A percentile compares a stretch with the other conserved stretches of the same genome.
These are phyloP conservation scores for Numenius arquata DNA, from an alignment of 2,113 vertebrate species.

Conservation along the genomic window DNA sequence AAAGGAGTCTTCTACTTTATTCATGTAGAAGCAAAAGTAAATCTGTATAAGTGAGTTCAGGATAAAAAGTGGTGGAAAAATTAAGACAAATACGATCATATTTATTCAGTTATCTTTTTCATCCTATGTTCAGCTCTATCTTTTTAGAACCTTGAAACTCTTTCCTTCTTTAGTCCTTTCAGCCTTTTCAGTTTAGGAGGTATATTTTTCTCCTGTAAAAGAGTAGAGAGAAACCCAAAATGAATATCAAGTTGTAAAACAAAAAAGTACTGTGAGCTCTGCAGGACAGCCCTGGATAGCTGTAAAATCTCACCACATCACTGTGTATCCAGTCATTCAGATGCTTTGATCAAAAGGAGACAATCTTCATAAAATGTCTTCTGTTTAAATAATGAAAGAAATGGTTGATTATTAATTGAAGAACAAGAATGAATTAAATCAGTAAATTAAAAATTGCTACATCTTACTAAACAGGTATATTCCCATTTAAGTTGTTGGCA, in stretches of 20 bases:
- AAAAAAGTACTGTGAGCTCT: background rate
- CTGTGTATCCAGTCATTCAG: background rate
- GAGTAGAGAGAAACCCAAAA: background rate
- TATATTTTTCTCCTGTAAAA: background rate
- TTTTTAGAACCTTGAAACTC: background rate
- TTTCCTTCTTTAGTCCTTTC: background rate
- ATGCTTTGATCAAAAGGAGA: background rate
- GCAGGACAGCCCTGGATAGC: background rate
- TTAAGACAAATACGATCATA: background rate
- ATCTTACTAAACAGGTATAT: background rate
- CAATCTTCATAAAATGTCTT: background rate
- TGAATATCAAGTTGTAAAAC: background rate
- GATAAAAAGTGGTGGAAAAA: background rate
- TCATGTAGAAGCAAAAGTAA: background rate
- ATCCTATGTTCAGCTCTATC: background rate
- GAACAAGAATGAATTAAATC: background rate
- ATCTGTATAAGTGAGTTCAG: background rate
- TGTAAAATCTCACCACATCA: background rate
- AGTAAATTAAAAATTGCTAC: background rate
- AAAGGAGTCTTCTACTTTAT: background rate
- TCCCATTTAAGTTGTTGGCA: background rate
- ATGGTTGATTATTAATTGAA: background rate
- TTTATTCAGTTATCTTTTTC: background rate
- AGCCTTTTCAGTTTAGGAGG: background rate
- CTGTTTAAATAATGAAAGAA: background rate